phyloP scores from a whole-genome alignment of 1,140 invertebrate species.

The Phymorhynchus buccinoides region DNA sequence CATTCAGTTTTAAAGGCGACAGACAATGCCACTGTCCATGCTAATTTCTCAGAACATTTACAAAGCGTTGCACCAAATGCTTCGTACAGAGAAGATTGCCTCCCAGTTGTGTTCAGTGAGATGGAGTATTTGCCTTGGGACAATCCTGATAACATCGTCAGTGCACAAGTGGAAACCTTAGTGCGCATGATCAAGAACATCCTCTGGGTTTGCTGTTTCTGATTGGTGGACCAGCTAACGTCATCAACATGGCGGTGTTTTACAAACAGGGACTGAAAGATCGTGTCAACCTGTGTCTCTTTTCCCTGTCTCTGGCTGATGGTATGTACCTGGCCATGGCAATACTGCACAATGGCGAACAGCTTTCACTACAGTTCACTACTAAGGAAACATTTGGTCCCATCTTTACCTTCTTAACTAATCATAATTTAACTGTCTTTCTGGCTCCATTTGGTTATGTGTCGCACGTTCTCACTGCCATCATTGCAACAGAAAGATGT shows the following conservation, averaged over 20 bases:
- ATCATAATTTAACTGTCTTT: not conserved
- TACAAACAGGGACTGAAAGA: not conserved
- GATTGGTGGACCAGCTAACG: not conserved
- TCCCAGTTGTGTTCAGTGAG: not conserved
- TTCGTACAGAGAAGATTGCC: too few species aligned
- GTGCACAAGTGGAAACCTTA: not conserved
- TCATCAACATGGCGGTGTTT: slow-evolving; percentile 13
- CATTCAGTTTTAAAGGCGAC: too few species aligned
- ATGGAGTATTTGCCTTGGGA: slow-evolving; percentile 6
- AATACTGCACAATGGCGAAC: not conserved
- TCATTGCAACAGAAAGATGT: slow-evolving; percentile 18
- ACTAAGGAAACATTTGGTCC: not conserved
- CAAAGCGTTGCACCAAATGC: too few species aligned
- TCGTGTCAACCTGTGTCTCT: slow-evolving; percentile 9
- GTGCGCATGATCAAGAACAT: not conserved
- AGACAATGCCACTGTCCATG: too few species aligned
- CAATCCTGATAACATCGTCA: slow-evolving; percentile 4
- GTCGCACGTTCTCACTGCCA: not conserved
- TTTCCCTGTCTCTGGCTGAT: not conserved
- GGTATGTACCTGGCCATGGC: not conserved
- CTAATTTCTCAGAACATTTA: too few species aligned
- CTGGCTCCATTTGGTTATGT: not conserved
- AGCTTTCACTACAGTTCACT: not conserved
- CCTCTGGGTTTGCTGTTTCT: not conserved
- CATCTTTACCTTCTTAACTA: not conserved